Evolutionary conservation across 2,797 vertebrate species (phyloP), one percentile per base, ranked within the genome.

Genomic region (Poecilia gillii): DNA sequence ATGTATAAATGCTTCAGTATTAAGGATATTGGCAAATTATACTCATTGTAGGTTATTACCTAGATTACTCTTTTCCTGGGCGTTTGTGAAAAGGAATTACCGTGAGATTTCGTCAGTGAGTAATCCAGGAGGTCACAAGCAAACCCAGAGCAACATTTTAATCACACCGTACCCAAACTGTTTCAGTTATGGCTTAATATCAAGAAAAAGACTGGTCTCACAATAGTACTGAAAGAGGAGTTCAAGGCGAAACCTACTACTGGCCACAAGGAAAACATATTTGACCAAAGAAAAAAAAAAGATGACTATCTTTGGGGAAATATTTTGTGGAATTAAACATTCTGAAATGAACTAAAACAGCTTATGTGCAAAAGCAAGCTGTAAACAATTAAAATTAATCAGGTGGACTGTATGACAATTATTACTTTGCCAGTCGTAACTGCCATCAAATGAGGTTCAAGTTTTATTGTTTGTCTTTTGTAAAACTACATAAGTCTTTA

Each of bases 1-100:
- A 78, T 86, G 91, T 83, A 82, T 49, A 75, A n/a, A 79, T 79
- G 31, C 75, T 74, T 82, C 84, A 73, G 82, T 25, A 73, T 81
- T 78, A 80, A 49, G 68, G 73, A 45, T 74, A 45, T 11, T 70
- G 43, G 7, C 53, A 84, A 80, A 46, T 11, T 77, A 79, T 68
- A 75, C 70, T 86, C 75, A 20, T 81, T 41, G 11, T 2, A 64
- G 51, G 36, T 59, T 14, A 62, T 75, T 46, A 77, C 73, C 73
- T 70, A 74, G 25, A 78, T 81, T 78, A 55, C 66, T 81, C 68
- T 71, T 25, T 39, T 73, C 31, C 31, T 36, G 31, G 2, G 16
- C 16, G 3, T 33, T 31, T 28, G n/a, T 28, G 55, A 51, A 57
- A 57, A 57, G n/a, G 55, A 28, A 57, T 57, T 57, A 57, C 55